Evolutionary conservation across 2,888 invertebrate species (phyloP).

Genomic region (Melanargia galathea): DNA sequence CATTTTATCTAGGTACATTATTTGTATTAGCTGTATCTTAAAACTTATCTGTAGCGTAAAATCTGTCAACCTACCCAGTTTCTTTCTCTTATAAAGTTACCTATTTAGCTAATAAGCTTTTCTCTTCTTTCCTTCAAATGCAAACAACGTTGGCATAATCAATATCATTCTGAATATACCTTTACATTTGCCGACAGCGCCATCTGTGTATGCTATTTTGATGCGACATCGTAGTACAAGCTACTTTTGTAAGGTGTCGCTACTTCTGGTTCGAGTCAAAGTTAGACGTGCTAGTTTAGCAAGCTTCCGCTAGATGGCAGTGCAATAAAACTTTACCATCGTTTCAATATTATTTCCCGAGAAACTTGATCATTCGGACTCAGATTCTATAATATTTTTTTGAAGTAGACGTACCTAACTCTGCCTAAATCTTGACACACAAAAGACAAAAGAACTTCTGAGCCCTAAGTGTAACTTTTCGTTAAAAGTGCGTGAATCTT

Average conservation of each 20-base stretch:
- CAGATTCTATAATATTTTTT: no score
- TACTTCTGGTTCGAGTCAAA: constrained; percentile 20
- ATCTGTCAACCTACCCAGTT: constrained; percentile 12
- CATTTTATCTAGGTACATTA: no score
- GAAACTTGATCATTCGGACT: no score
- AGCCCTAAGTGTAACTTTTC: no score
- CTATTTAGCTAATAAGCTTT: constrained; percentile 31
- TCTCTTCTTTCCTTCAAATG: constrained; percentile 31
- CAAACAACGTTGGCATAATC: constrained; percentile 37
- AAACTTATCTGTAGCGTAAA: neutral
- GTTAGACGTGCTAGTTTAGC: constrained; percentile 34
- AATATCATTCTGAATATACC: constrained; percentile 33
- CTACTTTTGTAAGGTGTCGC: constrained; percentile 44
- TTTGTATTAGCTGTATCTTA: no score
- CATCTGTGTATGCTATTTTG: constrained; percentile 51
- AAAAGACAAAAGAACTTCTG: no score
- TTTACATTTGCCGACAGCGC: constrained; percentile 51
- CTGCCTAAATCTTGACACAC: no score
- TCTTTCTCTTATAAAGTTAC: constrained; percentile 16
- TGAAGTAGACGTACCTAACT: no score
- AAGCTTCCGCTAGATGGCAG: constrained; percentile 53
- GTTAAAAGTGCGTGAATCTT: no score
- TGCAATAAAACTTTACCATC: neutral
- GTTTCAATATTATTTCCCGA: no score
- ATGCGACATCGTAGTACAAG: constrained; percentile 43